Evolutionary conservation across 1,140 invertebrate genomes (phyloP).

Genomic region (Lepidurus arcticus): DNA sequence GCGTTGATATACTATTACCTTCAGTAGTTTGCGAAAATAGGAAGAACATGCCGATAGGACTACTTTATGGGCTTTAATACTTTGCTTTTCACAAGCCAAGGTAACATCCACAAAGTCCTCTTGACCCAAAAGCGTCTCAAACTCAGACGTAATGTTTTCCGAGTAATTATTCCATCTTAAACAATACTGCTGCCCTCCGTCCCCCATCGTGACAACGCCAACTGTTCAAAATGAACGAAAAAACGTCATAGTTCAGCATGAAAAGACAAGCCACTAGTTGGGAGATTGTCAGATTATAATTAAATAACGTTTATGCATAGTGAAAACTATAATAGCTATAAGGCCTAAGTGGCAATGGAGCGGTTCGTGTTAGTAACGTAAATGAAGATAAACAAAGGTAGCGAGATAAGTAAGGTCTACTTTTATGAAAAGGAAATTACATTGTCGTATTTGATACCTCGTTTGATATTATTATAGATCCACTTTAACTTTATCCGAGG

Average conservation of each 20-base stretch:
- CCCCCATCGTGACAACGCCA: not conserved
- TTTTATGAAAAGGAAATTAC: too few relatives aligned
- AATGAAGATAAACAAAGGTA: too few relatives aligned
- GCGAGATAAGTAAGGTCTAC: too few relatives aligned
- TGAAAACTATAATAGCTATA: too few relatives aligned
- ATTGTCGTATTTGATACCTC: not conserved
- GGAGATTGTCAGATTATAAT: too few relatives aligned
- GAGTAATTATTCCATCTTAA: slow-evolving; percentile 71
- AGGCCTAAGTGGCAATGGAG: too few relatives aligned
- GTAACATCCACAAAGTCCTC: slow-evolving; percentile 81
- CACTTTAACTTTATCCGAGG: not conserved
- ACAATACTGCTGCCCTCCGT: slow-evolving; percentile 57
- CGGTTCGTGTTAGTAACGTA: too few relatives aligned
- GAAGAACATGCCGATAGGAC: slow-evolving; percentile 74
- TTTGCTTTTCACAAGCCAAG: slow-evolving; percentile 72
- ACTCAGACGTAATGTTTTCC: slow-evolving; percentile 65
- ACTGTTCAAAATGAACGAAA: not conserved
- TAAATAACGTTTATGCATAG: too few relatives aligned
- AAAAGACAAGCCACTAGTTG: too few relatives aligned
- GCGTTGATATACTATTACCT: slow-evolving; percentile 36
- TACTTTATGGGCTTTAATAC: slow-evolving; percentile 67
- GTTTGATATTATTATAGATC: not conserved
- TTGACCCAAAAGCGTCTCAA: slow-evolving; percentile 66
- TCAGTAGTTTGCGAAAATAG: slow-evolving; percentile 55
- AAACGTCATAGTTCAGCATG: not conserved